These are phyloP conservation scores for Prietella phreatophila DNA, from an alignment of 2,113 vertebrate species.

Conservation along the genomic window DNA sequence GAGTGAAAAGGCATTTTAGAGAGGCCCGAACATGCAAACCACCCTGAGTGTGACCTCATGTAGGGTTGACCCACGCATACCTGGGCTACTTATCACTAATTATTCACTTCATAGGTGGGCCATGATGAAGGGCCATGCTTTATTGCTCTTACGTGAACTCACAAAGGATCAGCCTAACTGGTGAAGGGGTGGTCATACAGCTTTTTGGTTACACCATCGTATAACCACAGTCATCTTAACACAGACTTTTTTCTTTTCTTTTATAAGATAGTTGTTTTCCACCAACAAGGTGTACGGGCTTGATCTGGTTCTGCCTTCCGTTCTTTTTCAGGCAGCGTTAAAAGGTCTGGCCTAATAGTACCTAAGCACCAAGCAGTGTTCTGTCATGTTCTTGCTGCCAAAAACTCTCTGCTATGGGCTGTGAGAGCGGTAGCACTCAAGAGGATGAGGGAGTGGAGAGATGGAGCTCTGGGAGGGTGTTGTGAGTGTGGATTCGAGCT, in stretches of 20 bases:
- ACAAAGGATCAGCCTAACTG: not conserved
- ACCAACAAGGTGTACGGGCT: not conserved
- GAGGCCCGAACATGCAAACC: slow-evolving; percentile 24
- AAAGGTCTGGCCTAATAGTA: slow-evolving; percentile 50
- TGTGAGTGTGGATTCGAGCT: not conserved
- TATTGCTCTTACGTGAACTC: slow-evolving; percentile 8
- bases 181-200: slow-evolving; percentile 3
- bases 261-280: not conserved
- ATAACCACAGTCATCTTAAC: not conserved
- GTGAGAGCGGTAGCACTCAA: not conserved
- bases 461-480: not conserved
- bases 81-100: slow-evolving; percentile 31
- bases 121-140: not conserved
- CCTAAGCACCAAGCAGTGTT: slow-evolving; percentile 58
- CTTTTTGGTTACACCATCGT: not conserved
- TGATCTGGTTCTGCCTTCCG: slow-evolving; percentile 32
- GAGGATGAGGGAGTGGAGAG: not conserved
- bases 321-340: slow-evolving; percentile 58
- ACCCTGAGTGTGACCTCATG: slow-evolving; percentile 21
- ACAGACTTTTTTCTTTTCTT: not conserved
- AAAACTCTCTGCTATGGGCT: slow-evolving; percentile 52
- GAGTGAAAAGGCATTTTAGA: slow-evolving; percentile 22
- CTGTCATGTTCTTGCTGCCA: slow-evolving; percentile 60
- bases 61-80: slow-evolving; percentile 5
- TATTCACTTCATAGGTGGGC: slow-evolving; percentile 30